Evolutionary conservation across 2,888 invertebrate genomes (phyloP), one percentile per base, ranked within the genome.

Genomic region (Apodemia zela): DNA sequence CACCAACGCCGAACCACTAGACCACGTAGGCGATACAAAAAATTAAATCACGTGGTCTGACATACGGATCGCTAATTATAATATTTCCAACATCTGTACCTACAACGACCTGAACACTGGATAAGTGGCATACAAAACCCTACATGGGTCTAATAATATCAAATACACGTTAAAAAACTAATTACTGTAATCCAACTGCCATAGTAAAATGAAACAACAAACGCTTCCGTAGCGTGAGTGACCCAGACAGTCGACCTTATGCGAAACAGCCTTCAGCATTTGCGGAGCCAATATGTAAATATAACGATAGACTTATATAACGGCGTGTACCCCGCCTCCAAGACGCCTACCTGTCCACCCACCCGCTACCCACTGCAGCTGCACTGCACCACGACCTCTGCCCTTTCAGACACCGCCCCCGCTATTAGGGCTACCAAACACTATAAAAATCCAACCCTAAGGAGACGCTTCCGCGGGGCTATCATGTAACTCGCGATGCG

Each of bases 211-310:
- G 15, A 21, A 38, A 60, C 45, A 60, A 42, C 38, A 25, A 45
- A 60, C 45, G 60, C 25, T 60, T 45, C 45, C 60, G 45, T 45
- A 45, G 18, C 61, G 60, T 45, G 61, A 62, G 63, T 69, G 74
- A 72, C 71, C 71, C 72, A 73, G 73, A 74, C 73, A 60, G 67
- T 66, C 82, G 84, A 85, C 86, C 84, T 86, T 83, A 83, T 80
- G 77, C 80, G 79, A 77, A 79, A 76, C 82, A 85, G 84, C 87
- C 87, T 89, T 88, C 83, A 78, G 77, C 76, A 78, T 81, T 79
- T 81, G 81, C 81, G 81, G 84, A 84, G 83, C 78, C 78, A 73
- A 66, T 66, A 69, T 71, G 76, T 73, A 74, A 76, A 75, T 75
- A 76, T 69, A 67, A 67, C 72, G 69, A 66, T 70, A 67, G 67